Conservation (phyloP, 2,888 invertebrate species). For the Camptogramma bilineatum region DNA sequence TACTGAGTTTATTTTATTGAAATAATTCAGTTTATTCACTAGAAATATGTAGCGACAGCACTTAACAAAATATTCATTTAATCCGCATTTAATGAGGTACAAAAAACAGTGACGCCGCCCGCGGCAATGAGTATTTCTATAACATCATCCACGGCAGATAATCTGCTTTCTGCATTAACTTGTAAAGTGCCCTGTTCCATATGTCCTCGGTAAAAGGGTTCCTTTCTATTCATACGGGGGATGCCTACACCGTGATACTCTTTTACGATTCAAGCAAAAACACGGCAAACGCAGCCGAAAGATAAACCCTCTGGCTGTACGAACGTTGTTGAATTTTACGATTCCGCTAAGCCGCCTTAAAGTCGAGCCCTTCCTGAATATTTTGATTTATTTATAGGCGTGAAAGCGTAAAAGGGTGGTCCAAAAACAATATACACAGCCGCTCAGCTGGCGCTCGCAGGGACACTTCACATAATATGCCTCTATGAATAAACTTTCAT, state of each 20-base stretch:
- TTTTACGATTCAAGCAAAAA: slow-evolving; percentile 83
- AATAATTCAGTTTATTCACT: neutral
- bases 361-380: slow-evolving; percentile 85
- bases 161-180: slow-evolving; percentile 75
- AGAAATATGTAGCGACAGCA: slow-evolving; percentile 9
- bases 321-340: slow-evolving; percentile 84
- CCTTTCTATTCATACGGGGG: slow-evolving; percentile 76
- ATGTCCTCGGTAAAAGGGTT: slow-evolving; percentile 76
- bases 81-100: slow-evolving; percentile 33
- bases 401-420: slow-evolving; percentile 82
- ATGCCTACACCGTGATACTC: slow-evolving; percentile 69
- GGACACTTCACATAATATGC: slow-evolving; percentile 71
- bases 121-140: slow-evolving; percentile 38
- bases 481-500: slow-evolving; percentile 58
- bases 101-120: slow-evolving; percentile 24
- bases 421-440: slow-evolving; percentile 80
- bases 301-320: slow-evolving; percentile 78
- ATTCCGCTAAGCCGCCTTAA: slow-evolving; percentile 85
- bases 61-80: slow-evolving; percentile 19
- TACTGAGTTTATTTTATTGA: neutral
- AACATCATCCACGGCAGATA: slow-evolving; percentile 58
- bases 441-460: slow-evolving; percentile 65
- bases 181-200: slow-evolving; percentile 73
- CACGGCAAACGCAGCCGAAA: slow-evolving; percentile 75
- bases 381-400: slow-evolving; percentile 85